These are phyloP conservation scores for Lingula anatina DNA, from an alignment of 2,888 invertebrate genomes.

Conservation along the genomic window DNA sequence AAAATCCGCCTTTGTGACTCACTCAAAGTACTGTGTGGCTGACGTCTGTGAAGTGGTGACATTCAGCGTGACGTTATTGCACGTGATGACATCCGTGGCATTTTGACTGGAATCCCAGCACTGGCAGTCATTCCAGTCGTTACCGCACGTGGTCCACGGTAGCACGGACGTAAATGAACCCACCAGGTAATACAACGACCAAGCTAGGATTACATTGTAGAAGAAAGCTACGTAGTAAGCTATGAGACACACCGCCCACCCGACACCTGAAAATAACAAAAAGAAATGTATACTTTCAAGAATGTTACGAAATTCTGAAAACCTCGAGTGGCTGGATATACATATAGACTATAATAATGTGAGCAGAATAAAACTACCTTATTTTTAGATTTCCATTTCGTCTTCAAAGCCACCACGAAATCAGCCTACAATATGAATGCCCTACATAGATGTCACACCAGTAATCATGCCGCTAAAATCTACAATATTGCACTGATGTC, in stretches of 20 bases:
- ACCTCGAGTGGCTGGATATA: too few relatives aligned
- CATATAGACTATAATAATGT: too few relatives aligned
- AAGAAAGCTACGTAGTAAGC: conserved; percentile 50
- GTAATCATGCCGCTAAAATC: too few relatives aligned
- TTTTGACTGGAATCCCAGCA: conserved; percentile 54
- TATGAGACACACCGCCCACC: conserved; percentile 48
- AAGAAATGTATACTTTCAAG: too few relatives aligned
- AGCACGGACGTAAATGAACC: conserved; percentile 63
- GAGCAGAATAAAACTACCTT: too few relatives aligned
- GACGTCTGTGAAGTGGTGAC: conserved; percentile 57
- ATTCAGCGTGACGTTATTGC: conserved; percentile 8
- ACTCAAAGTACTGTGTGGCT: conserved; percentile 76
- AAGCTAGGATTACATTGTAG: conserved; percentile 75
- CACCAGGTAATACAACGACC: conserved; percentile 76
- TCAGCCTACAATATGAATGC: too few relatives aligned
- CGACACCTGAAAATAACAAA: conserved; percentile 64
- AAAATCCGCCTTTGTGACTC: conserved; percentile 52
- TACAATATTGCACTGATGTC: too few relatives aligned
- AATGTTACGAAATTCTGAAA: too few relatives aligned
- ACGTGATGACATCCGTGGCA: conserved; percentile 16
- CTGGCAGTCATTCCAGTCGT: conserved; percentile 72
- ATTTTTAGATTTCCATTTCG: too few relatives aligned
- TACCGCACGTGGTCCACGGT: conserved; percentile 77
- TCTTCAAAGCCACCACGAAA: too few relatives aligned
- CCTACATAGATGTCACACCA: too few relatives aligned